phyloP scores from a whole-genome alignment of 2,797 vertebrate species.

The Natrix natrix region DNA sequence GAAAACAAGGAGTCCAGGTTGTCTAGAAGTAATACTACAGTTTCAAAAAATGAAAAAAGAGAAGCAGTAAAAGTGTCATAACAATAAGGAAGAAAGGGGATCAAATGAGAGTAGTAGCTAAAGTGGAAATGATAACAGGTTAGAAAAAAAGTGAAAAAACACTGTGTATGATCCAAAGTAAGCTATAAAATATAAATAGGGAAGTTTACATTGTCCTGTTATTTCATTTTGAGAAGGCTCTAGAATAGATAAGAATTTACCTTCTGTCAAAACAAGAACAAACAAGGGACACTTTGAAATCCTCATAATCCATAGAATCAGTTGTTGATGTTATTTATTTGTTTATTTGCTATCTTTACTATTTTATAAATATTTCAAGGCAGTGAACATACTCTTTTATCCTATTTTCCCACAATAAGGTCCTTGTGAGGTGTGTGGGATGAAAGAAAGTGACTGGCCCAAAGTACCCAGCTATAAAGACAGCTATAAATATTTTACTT shows the following conservation, averaged over 20 bases:
- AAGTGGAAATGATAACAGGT: not conserved
- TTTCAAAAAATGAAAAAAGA: not conserved
- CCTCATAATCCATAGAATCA: not conserved
- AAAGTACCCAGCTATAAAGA: not conserved
- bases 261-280: not conserved
- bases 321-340: not conserved
- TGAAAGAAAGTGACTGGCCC: not conserved
- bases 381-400: not conserved
- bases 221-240: not conserved
- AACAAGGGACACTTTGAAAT: not conserved
- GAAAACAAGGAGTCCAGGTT: not conserved
- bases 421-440: not conserved
- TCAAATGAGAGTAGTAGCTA: not conserved
- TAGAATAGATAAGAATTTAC: not conserved
- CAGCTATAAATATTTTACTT: not conserved
- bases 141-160: not conserved
- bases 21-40: not conserved
- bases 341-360: not conserved
- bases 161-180: not conserved
- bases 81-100: not conserved
- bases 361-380: not conserved
- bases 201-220: not conserved
- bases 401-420: not conserved
- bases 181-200: not conserved
- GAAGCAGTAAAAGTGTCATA: not conserved